Evolutionary conservation across 2,113 vertebrate species (phyloP).

Genomic region (Beaufortia kweichowensis): DNA sequence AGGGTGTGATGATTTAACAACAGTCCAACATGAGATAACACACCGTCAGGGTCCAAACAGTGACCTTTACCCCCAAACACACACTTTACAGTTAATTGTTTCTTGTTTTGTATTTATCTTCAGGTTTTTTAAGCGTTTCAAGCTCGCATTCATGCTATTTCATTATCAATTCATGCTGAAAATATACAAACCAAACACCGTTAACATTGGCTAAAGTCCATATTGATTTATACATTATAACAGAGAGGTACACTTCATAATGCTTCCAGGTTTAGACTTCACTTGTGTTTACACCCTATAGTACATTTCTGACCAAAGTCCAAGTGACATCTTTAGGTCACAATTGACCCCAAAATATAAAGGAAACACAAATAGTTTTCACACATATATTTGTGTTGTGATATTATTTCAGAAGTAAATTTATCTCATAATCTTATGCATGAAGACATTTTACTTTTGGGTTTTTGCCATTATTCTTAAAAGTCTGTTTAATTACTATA

Average conservation of each 20-base stretch:
- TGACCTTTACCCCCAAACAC: neutral
- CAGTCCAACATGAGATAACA: conserved; percentile 3
- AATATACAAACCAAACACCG: conserved; percentile 14
- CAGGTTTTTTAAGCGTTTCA: neutral
- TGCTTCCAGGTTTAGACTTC: neutral
- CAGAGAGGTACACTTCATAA: conserved; percentile 1
- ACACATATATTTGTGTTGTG: too few relatives aligned
- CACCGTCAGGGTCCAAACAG: conserved; percentile 3
- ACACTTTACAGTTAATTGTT: neutral
- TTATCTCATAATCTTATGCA: too few relatives aligned
- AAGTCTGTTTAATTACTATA: too few relatives aligned
- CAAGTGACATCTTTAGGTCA: neutral
- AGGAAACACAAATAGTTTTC: too few relatives aligned
- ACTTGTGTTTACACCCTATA: neutral
- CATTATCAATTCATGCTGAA: conserved; percentile 20
- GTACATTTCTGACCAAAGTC: neutral
- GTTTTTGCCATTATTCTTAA: too few relatives aligned
- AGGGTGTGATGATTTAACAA: neutral
- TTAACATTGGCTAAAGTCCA: neutral
- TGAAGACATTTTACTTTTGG: neutral
- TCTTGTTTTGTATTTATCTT: neutral
- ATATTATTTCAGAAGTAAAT: too few relatives aligned
- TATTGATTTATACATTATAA: conserved; percentile 6
- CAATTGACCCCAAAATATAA: neutral
- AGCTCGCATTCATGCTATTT: conserved; percentile 10